phyloP scores from a whole-genome alignment of 2,888 invertebrate genomes.

The Nesidiocoris tenuis region DNA sequence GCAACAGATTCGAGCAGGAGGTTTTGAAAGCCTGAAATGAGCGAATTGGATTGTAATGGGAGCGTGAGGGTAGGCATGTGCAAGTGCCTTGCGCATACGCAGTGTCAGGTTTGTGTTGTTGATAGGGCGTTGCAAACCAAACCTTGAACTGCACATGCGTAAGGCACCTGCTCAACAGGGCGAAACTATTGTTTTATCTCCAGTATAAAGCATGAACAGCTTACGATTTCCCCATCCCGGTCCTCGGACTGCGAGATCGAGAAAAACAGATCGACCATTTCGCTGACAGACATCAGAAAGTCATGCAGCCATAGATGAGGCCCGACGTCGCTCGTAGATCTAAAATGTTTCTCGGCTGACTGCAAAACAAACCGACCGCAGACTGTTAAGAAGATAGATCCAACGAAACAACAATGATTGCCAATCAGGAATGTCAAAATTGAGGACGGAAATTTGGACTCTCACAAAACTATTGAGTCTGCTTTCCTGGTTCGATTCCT shows the following conservation, averaged over 20 bases:
- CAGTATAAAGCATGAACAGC: background rate
- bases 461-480: no score
- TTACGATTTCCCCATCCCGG: constrained; percentile 21
- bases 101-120: no score
- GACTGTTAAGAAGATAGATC: no score
- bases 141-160: no score
- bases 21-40: constrained; percentile 24
- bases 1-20: constrained; percentile 1
- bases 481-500: no score
- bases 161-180: no score
- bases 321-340: constrained; percentile 7
- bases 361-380: background rate
- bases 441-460: no score
- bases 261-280: constrained; percentile 27
- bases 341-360: constrained; percentile 37
- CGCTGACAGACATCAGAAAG: constrained; percentile 32
- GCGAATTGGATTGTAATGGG: no score
- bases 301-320: constrained; percentile 32
- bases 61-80: background rate
- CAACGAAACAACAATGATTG: no score
- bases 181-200: no score
- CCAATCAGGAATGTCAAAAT: no score
- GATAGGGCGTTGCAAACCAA: no score
- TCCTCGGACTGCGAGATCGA: constrained; percentile 11
- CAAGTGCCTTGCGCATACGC: background rate